Evolutionary conservation across 92 coral and sea anemone genomes (phyloP).

Genomic region (Diadumene lineata): DNA sequence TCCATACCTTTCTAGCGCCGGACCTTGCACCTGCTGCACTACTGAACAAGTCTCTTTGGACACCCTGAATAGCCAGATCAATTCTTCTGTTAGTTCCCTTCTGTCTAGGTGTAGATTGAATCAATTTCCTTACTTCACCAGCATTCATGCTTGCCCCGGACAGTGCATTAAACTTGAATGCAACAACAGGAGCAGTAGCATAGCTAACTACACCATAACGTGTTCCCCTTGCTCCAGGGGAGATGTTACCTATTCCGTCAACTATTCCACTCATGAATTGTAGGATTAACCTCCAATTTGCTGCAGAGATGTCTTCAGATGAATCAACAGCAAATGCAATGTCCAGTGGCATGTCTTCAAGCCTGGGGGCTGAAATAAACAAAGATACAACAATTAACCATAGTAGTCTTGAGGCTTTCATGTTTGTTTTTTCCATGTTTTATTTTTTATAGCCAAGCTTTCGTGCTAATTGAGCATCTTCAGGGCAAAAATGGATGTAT

Average conservation of each 20-base stretch:
- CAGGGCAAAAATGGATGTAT: too few species aligned
- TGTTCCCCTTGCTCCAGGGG: conserved; percentile 62
- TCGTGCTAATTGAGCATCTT: too few species aligned
- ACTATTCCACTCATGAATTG: conserved; percentile 49
- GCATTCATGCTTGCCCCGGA: conserved; percentile 56
- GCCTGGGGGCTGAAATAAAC: conserved; percentile 24
- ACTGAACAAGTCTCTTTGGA: conserved; percentile 55
- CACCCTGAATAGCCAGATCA: conserved; percentile 58
- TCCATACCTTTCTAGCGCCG: conserved; percentile 55
- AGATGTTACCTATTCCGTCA: conserved; percentile 48
- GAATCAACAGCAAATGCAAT: conserved; percentile 74
- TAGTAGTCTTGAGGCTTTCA: too few species aligned
- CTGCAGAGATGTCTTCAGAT: conserved; percentile 60
- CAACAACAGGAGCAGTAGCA: conserved; percentile 44
- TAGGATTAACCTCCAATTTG: conserved; percentile 59
- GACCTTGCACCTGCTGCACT: conserved; percentile 62
- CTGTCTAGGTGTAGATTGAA: conserved; percentile 51
- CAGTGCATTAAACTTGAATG: conserved; percentile 59
- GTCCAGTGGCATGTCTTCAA: conserved; percentile 47
- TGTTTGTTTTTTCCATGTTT: too few species aligned
- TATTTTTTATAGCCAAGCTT: too few species aligned
- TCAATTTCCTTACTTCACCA: conserved; percentile 43
- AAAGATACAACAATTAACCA: too few species aligned
- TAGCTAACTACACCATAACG: conserved; percentile 64
- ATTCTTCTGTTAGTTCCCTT: conserved; percentile 56